Base-by-base conservation (phyloP, 2,888 invertebrate genomes). In the Dromius quadrimaculatus region DNA sequence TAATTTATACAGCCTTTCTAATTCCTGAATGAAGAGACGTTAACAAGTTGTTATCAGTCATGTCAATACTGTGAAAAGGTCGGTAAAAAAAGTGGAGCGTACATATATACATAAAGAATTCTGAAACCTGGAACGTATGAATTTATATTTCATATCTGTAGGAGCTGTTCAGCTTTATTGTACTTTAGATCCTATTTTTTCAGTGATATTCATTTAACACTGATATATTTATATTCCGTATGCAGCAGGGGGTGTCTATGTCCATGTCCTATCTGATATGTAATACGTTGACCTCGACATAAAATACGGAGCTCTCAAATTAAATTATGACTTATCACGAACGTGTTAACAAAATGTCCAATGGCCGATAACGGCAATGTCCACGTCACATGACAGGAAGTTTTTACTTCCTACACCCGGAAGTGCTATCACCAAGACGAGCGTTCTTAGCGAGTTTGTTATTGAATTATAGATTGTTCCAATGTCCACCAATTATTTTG, bases 301-400 rank as follows among this genome's bases (percentile, higher is more conserved):
- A 62, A 62, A 41, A 62, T 23, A 62, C 23, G 28, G 23, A 38
- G 41, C 22, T 23, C 62, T 62, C 62, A 62, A 62, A 62, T 62
- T 62, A 62, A 62, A 62, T 62, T 62, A 62, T 62, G 20, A 62
- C 41, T 62, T 62, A 62, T 62, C 62, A 62, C 62, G 62, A 62
- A 62, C 41, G 36, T 36, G 34, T 59, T 59, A 59, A 59, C 59
- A 19, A 36, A 59, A 59, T 59, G 28, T 23, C 50, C 23, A 15
- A 5, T 28, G 28, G 8, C 28, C 28, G 28, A 3, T 28, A 28
- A 28, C 15, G n/a, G 36, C 11, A 36, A 3, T 23, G 50, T 23
- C 15, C 28, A 11, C 28, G 8, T 8, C 3, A 9, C 50, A 41
- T 23, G 28, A 15, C 32, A 11, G 50, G 50, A 54, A 54, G 50